phyloP scores from a whole-genome alignment of 2,113 vertebrate species.

The Rutilus rutilus region DNA sequence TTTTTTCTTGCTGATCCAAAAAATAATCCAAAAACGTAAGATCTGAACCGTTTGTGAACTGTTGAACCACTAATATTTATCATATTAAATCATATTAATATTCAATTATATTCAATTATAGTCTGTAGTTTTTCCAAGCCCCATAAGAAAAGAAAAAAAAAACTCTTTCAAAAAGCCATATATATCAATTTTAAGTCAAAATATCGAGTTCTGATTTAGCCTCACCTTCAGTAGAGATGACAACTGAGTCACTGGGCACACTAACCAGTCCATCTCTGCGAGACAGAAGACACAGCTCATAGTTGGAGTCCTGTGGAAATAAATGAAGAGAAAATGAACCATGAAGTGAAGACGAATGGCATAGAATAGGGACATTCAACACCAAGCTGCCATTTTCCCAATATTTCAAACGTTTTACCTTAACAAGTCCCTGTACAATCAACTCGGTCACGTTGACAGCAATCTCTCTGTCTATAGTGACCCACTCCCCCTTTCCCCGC shows the following conservation, averaged over 20 bases:
- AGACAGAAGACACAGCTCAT: conserved; percentile 90
- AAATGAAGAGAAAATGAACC: neutral
- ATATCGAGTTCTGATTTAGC: neutral
- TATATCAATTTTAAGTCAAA: neutral
- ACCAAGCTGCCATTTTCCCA: neutral
- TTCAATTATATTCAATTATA: neutral
- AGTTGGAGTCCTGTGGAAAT: conserved; percentile 81
- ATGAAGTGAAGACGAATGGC: neutral
- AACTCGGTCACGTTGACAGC: conserved; percentile 79
- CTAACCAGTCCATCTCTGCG: conserved; percentile 85
- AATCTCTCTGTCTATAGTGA: conserved; percentile 82
- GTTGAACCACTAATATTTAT: neutral
- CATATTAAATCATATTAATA: neutral
- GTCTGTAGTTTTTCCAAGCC: neutral
- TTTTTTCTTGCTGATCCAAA: no score
- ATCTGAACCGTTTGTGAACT: no score
- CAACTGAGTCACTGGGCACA: conserved; percentile 87
- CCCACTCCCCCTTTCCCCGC: conserved; percentile 83
- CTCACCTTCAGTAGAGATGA: conserved; percentile 87
- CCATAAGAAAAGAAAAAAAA: neutral
- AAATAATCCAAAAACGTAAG: no score
- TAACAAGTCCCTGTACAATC: conserved; percentile 87
- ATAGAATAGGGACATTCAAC: neutral
- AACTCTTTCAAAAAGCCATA: neutral
- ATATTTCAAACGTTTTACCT: conserved; percentile 72